Base-by-base conservation (phyloP, 1,140 invertebrate species). In the Andrena cerasifolii region DNA sequence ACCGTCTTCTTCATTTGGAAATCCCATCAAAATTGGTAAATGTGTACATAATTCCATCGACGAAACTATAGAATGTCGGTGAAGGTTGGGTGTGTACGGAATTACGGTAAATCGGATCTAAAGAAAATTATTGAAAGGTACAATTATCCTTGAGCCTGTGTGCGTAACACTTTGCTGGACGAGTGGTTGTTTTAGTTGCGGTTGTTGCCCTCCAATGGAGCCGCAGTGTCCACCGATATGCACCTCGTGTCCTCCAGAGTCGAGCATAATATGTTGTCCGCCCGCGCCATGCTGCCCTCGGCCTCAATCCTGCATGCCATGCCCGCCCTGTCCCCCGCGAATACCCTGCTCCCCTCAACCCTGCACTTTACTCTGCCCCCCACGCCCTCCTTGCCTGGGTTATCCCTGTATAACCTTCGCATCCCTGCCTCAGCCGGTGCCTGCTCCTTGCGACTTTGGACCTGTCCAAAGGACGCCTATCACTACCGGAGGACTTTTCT, bases 21-120 rank as follows among this genome's bases (percentile, higher is more conserved):
- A 61, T 18, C 6, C 21, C 45, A 26, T 18, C 16, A 58, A 78
- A 78, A 78, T 78, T 78, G 28, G 0, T 26, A 58, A 24, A 40
- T 24, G n/a, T n/a, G n/a, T n/a, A 0, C 26, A 49, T 31, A 49
- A 49, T 47, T 63, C 33, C 24, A 47, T n/a, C 14, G 18, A 21
- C 28, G 8, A 53, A 75, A 14, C 36, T 49, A n/a, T n/a, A 43
- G 8, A 24, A 86, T 86, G 84, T 84, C 84, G 14, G 72, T 85
- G 28, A 2, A 61, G 1, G 62, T 83, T 40, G 83, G 54, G 67
- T 81, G 78, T 40, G 66, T 66, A 26, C 67, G 58, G 4, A 33
- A 26, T 18, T 72, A 26, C 8, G 7, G 14, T 6, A 78, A 63
- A 24, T 26, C 18, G 14, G 21, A 53, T 26, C 3, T 61, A 14